Percentiles rank a stretch among this genome's conserved stretches.
Evolutionary conservation across 2,888 invertebrate species (phyloP).

Genomic region (Dryococelus australis): DNA sequence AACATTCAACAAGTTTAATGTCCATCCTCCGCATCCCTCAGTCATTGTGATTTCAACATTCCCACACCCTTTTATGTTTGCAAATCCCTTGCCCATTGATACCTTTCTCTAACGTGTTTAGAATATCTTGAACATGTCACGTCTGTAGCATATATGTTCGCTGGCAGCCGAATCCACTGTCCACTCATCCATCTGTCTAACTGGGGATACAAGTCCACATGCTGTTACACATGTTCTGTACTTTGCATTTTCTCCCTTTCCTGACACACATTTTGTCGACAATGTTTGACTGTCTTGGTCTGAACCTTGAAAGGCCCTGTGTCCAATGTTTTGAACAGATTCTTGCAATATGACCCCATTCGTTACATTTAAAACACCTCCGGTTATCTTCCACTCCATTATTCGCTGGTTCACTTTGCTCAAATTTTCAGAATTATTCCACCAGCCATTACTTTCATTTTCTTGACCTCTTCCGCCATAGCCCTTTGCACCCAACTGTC

Average conservation of each 20-base stretch:
- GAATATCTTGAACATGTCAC: too few relatives aligned
- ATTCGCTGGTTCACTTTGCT: background rate
- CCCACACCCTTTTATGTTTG: too few relatives aligned
- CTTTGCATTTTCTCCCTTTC: background rate
- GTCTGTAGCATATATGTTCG: background rate
- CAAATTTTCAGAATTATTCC: too few relatives aligned
- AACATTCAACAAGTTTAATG: background rate
- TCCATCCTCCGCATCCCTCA: background rate
- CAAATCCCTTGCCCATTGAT: too few relatives aligned
- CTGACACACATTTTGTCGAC: background rate
- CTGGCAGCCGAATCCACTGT: background rate
- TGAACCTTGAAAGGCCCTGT: background rate
- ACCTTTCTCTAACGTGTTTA: too few relatives aligned
- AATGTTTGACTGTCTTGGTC: too few relatives aligned
- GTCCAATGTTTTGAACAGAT: background rate
- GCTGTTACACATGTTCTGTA: background rate
- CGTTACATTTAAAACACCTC: background rate
- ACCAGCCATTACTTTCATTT: too few relatives aligned
- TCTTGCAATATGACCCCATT: background rate
- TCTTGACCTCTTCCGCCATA: background rate
- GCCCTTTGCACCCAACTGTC: background rate
- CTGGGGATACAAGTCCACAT: too few relatives aligned
- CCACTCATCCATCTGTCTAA: background rate
- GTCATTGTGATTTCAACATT: too few relatives aligned
- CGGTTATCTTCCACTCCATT: background rate